Evolutionary conservation across 2,113 vertebrate genomes (phyloP).

Genomic region (Myrmophylax atrothorax): DNA sequence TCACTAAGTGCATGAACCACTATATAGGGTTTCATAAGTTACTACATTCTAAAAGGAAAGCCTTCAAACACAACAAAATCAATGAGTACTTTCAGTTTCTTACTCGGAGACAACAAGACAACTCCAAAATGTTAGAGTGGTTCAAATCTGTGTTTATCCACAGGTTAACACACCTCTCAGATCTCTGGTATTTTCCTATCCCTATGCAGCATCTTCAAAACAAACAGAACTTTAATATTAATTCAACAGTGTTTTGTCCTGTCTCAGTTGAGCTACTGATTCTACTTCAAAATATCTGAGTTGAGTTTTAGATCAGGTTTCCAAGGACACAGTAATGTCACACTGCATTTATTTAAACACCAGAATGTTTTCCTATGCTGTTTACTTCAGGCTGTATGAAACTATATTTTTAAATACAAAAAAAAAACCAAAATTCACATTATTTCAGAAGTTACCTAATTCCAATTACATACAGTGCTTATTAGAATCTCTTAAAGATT

Average conservation of each 20-base stretch:
- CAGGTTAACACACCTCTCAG: not conserved
- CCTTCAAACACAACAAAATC: not conserved
- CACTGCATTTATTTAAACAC: not conserved
- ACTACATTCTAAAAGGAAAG: not conserved
- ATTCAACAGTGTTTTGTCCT: not conserved
- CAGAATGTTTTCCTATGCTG: not conserved
- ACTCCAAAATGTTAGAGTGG: not conserved
- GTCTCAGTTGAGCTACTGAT: not conserved
- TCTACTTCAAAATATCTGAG: not conserved
- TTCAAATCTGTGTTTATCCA: not conserved
- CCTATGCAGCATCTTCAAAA: not conserved
- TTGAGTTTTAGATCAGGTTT: not conserved
- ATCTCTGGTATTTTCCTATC: not conserved
- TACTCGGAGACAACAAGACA: not conserved
- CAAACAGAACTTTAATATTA: not conserved
- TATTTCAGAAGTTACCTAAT: not conserved
- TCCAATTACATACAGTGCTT: not conserved
- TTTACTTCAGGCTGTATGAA: not conserved
- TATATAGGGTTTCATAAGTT: not conserved
- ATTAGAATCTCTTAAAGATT: not conserved
- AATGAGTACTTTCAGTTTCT: not conserved
- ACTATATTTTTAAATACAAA: not conserved
- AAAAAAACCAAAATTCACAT: not conserved
- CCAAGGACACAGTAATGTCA: not conserved
- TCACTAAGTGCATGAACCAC: not conserved